Evolutionary conservation across 64 coral and sea anemone species (phyloP).

Genomic region (Montipora sp.): DNA sequence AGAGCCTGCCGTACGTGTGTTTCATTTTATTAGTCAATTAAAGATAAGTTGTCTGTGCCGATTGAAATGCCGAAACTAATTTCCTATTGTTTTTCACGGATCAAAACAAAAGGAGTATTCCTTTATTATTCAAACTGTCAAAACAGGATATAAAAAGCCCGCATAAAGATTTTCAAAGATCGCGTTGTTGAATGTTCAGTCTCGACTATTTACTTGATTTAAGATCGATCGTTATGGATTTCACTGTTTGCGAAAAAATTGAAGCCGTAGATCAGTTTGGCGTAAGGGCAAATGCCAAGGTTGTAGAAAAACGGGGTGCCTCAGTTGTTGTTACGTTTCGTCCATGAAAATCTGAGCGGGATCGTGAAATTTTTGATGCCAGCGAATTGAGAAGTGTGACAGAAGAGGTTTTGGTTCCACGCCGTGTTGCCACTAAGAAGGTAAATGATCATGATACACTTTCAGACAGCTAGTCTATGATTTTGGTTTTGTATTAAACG

Average conservation of each 20-base stretch:
- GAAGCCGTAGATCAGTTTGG: slow-evolving; percentile 26
- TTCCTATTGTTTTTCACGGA: neutral
- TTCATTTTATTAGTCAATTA: too few species aligned
- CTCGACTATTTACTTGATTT: neutral
- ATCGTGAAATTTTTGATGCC: neutral
- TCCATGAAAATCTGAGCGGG: neutral
- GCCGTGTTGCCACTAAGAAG: slow-evolving; percentile 23
- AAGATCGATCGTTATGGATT: slow-evolving; percentile 17
- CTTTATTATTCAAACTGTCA: neutral
- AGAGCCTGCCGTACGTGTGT: too few species aligned
- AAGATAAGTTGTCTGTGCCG: too few species aligned
- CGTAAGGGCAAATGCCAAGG: slow-evolving; percentile 3
- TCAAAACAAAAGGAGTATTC: neutral
- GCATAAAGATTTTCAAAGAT: neutral
- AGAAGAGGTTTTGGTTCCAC: slow-evolving; percentile 29
- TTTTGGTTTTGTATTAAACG: neutral
- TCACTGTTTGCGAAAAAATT: slow-evolving; percentile 33
- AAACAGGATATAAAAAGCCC: neutral
- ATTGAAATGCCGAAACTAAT: neutral
- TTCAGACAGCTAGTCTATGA: neutral
- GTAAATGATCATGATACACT: neutral
- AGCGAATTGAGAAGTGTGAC: slow-evolving; percentile 14
- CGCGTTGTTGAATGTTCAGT: neutral
- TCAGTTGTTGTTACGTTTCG: neutral
- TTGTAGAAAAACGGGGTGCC: neutral